These are phyloP conservation scores for Sebastes nivosus DNA, from an alignment of 2,797 vertebrate species.

Conservation along the genomic window DNA sequence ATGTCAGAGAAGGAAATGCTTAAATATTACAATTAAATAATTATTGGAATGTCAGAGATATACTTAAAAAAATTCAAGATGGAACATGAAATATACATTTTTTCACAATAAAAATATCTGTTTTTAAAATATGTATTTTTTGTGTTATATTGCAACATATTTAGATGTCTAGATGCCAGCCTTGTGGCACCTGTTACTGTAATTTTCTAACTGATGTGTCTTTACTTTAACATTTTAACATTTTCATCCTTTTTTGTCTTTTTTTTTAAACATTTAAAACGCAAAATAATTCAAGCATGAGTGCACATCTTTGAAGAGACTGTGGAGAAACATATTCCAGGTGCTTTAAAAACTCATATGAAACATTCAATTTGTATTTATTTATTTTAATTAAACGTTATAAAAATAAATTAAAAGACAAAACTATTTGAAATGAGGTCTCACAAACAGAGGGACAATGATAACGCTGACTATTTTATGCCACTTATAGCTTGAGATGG, in stretches of 20 bases:
- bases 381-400: background rate
- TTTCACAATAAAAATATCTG: background rate
- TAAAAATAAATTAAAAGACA: background rate
- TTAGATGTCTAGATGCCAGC: background rate
- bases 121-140: background rate
- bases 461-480: background rate
- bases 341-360: background rate
- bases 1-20: background rate
- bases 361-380: background rate
- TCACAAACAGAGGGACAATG: constrained; percentile 16
- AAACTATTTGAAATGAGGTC: constrained; percentile 59
- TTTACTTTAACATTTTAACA: background rate
- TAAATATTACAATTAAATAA: background rate
- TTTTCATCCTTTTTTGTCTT: background rate
- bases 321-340: background rate
- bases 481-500: background rate
- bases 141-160: background rate
- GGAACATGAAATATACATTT: background rate
- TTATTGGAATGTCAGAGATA: background rate
- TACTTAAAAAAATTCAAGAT: background rate
- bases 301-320: background rate
- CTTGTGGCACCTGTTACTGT: background rate
- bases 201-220: background rate
- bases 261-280: background rate
- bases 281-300: background rate